Evolutionary conservation across 2,888 invertebrate species (phyloP).

Genomic region (Scaptomyza flava): DNA sequence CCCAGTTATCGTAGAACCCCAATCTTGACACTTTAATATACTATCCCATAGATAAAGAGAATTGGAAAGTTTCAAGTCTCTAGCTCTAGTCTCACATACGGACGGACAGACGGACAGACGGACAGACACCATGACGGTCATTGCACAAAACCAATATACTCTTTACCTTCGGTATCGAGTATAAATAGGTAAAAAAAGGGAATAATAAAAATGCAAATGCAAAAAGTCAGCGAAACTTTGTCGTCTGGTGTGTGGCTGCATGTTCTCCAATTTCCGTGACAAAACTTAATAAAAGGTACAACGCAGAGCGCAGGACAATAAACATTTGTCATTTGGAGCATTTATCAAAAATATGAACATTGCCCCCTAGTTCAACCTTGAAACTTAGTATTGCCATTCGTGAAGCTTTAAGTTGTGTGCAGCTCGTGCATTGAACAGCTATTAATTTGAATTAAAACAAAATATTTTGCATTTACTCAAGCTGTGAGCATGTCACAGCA

Average conservation of each 20-base stretch:
- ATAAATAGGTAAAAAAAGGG: neutral
- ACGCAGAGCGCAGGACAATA: slow-evolving; percentile 20
- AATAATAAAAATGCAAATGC: slow-evolving; percentile 39
- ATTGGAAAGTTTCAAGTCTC: too few relatives aligned
- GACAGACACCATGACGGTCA: too few relatives aligned
- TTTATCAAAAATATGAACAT: slow-evolving; percentile 28
- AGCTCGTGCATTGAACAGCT: neutral
- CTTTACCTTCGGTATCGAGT: too few relatives aligned
- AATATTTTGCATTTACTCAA: slow-evolving; percentile 5
- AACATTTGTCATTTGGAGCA: slow-evolving; percentile 44
- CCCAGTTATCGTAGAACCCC: too few relatives aligned
- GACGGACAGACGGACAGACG: too few relatives aligned
- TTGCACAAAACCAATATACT: too few relatives aligned
- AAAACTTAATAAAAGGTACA: slow-evolving; percentile 54
- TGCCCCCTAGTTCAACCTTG: slow-evolving; percentile 31
- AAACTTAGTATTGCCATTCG: slow-evolving; percentile 5
- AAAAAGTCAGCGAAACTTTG: slow-evolving; percentile 46
- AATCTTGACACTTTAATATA: too few relatives aligned
- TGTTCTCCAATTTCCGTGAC: slow-evolving; percentile 56
- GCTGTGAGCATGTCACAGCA: slow-evolving; percentile 7
- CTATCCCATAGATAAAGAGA: too few relatives aligned
- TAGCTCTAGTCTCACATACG: too few relatives aligned
- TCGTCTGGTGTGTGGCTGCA: slow-evolving; percentile 24
- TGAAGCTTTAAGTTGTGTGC: neutral
- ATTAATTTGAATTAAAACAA: neutral